Conservation (phyloP, 35 echinoderm and acorn worm species). For the Heliocidaris tuberculata region DNA sequence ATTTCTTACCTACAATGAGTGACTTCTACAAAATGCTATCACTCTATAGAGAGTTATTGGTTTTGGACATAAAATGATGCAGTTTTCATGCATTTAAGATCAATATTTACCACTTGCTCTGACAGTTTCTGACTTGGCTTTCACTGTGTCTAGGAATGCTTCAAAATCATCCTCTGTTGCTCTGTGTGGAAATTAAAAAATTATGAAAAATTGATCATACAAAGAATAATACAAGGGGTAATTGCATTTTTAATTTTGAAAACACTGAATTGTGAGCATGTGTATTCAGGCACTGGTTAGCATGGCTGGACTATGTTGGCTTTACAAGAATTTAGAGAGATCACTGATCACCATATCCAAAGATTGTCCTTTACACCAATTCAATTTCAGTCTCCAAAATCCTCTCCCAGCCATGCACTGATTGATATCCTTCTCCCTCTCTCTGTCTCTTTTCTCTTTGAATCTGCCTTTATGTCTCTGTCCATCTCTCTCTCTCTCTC, state of each 20-base stretch:
- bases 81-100: neutral
- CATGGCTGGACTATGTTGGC: no score
- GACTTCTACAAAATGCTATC: neutral
- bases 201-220: neutral
- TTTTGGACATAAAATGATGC: neutral
- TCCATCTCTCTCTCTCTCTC: no score
- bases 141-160: slow-evolving; percentile 87
- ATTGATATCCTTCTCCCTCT: no score
- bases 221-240: neutral
- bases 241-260: neutral
- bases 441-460: no score
- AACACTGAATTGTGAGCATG: no score
- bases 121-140: slow-evolving; percentile 83
- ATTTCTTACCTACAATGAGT: neutral
- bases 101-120: slow-evolving; percentile 78
- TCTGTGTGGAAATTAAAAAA: slow-evolving; percentile 4
- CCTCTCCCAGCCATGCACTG: no score
- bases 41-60: neutral
- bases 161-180: slow-evolving; percentile 98
- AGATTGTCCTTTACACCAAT: no score
- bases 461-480: no score
- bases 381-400: no score
- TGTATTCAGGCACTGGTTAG: no score
- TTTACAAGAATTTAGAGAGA: no score
- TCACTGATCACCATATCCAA: no score